phyloP scores from a whole-genome alignment of 2,888 invertebrate genomes.

The Volucella zonaria region DNA sequence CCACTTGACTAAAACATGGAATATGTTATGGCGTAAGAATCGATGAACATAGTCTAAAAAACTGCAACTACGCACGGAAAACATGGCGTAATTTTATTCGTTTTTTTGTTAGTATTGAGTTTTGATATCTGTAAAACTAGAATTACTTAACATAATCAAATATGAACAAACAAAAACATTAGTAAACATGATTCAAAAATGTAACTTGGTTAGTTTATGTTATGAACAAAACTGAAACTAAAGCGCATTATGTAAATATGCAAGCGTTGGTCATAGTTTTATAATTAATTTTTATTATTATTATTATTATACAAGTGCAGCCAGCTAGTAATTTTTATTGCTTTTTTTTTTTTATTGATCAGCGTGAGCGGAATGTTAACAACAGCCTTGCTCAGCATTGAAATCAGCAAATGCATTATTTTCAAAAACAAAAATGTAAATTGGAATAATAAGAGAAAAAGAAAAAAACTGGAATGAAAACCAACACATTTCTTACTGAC shows the following conservation, averaged over 20 bases:
- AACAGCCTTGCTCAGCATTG: slow-evolving; percentile 46
- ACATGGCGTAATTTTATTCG: not conserved
- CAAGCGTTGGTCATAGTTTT: slow-evolving; percentile 18
- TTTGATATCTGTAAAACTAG: slow-evolving; percentile 1
- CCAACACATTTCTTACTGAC: slow-evolving; percentile 73
- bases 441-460: slow-evolving; percentile 1
- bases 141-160: slow-evolving; percentile 30
- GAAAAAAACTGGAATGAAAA: slow-evolving; percentile 12
- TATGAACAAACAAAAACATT: slow-evolving; percentile 22
- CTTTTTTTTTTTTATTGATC: not conserved
- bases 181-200: slow-evolving; percentile 24
- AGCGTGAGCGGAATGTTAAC: slow-evolving; percentile 43
- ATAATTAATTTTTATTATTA: not conserved
- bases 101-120: not conserved
- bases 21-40: too few species aligned
- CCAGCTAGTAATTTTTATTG: slow-evolving; percentile 41
- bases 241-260: slow-evolving; percentile 33
- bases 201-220: slow-evolving; percentile 27
- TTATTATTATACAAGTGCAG: slow-evolving; percentile 37
- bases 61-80: not conserved
- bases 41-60: not conserved
- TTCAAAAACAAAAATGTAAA: not conserved
- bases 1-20: too few species aligned
- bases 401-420: slow-evolving; percentile 35
- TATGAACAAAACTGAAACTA: not conserved